phyloP scores from a whole-genome alignment of 2,797 vertebrate genomes.

The Pterois miles region DNA sequence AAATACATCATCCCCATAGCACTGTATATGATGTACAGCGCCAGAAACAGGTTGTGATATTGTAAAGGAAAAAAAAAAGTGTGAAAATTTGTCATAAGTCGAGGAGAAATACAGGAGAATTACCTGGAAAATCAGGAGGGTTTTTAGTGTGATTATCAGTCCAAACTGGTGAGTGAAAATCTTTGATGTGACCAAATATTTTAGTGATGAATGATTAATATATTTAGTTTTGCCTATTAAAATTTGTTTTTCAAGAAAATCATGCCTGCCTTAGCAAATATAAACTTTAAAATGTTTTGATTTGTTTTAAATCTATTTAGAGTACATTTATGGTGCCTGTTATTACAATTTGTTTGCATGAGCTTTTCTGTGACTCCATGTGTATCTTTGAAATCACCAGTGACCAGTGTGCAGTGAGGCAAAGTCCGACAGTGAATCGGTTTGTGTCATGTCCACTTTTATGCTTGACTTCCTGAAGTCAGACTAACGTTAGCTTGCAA shows the following conservation, averaged over 20 bases:
- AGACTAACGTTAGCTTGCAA: constrained; percentile 43
- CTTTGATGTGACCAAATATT: neutral
- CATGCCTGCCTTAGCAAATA: neutral
- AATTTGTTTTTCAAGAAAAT: neutral
- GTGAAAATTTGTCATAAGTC: too few species aligned
- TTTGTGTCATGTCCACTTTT: constrained; percentile 80
- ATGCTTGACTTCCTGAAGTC: constrained; percentile 77
- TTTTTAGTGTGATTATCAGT: neutral
- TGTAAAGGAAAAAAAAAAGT: too few species aligned
- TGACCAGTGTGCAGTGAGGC: constrained; percentile 62
- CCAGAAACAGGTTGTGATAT: too few species aligned
- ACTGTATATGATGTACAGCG: too few species aligned
- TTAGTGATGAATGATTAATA: neutral
- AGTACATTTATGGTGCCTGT: neutral
- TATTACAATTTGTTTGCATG: constrained; percentile 22
- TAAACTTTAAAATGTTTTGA: neutral
- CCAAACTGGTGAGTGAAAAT: neutral
- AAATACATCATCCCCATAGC: too few species aligned
- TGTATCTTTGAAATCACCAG: constrained; percentile 43
- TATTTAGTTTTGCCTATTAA: neutral
- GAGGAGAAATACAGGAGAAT: too few species aligned
- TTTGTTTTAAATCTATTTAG: neutral
- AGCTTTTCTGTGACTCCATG: constrained; percentile 15
- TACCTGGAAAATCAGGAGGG: too few species aligned
- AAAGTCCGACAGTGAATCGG: constrained; percentile 49